phyloP scores from a whole-genome alignment of 2,888 invertebrate genomes.

The Troglohyphantes excavatus region DNA sequence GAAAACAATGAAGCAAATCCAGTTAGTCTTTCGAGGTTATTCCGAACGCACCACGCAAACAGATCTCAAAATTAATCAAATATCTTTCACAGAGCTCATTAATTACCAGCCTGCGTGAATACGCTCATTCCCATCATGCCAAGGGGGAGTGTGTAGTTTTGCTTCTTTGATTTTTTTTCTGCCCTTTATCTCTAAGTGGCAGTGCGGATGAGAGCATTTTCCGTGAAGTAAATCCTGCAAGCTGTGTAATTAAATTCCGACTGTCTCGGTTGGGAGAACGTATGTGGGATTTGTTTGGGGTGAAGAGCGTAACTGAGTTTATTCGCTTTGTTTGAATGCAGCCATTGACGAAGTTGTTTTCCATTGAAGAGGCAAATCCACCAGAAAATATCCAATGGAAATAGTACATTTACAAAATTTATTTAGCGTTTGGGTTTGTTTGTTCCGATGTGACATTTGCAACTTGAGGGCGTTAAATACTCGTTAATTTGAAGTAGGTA shows the following conservation, averaged over 20 bases:
- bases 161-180: constrained; percentile 14
- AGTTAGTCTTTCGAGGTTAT: not conserved
- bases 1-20: not conserved
- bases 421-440: not conserved
- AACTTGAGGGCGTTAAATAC: too few species aligned
- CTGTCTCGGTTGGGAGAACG: constrained; percentile 12
- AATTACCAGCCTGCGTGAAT: constrained; percentile 8
- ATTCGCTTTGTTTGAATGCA: constrained; percentile 5
- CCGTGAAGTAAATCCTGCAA: constrained; percentile 22
- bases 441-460: too few species aligned
- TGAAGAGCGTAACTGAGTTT: constrained; percentile 17
- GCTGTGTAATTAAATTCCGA: constrained; percentile 33
- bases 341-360: not conserved
- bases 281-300: constrained; percentile 17
- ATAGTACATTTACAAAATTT: not conserved
- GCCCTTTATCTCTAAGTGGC: not conserved
- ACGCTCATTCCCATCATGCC: not conserved
- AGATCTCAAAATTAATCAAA: not conserved
- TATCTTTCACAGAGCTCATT: constrained; percentile 11
- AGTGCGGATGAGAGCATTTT: constrained; percentile 8
- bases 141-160: not conserved
- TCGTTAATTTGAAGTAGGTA: too few species aligned
- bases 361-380: not conserved
- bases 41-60: not conserved
- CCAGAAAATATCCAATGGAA: constrained; percentile 18